These are phyloP conservation scores for Furcula furcula DNA, from an alignment of 2,888 invertebrate species.

Conservation along the genomic window DNA sequence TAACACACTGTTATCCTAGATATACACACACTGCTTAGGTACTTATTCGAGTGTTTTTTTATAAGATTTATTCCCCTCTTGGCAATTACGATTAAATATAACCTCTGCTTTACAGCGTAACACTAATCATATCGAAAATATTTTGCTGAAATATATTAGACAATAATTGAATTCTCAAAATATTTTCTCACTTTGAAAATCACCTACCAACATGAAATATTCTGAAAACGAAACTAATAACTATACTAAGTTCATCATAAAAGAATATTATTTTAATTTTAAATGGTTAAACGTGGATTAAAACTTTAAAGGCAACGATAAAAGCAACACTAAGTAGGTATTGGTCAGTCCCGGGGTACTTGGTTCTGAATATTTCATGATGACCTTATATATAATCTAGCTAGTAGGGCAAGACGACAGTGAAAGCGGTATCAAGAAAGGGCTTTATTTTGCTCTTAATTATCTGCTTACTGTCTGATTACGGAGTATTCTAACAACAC, in stretches of 20 bases:
- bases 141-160: slow-evolving; percentile 67
- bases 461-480: not conserved
- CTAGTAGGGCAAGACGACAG: slow-evolving; percentile 37
- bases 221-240: slow-evolving; percentile 18
- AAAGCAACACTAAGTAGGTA: slow-evolving; percentile 7
- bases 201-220: slow-evolving; percentile 47
- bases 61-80: slow-evolving; percentile 30
- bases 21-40: no score
- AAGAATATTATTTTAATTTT: slow-evolving; percentile 2
- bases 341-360: slow-evolving; percentile 7
- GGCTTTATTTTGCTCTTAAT: slow-evolving; percentile 1
- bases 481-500: not conserved
- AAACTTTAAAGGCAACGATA: slow-evolving; percentile 7
- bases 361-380: slow-evolving; percentile 20
- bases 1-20: no score
- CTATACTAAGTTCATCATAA: not conserved
- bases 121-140: slow-evolving; percentile 76
- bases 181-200: slow-evolving; percentile 53
- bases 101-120: slow-evolving; percentile 66
- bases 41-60: slow-evolving; percentile 15
- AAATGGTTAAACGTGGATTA: slow-evolving; percentile 5
- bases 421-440: slow-evolving; percentile 35
- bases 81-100: slow-evolving; percentile 67
- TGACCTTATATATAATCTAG: slow-evolving; percentile 23
- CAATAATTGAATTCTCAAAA: slow-evolving; percentile 65